Evolutionary conservation across 2,113 vertebrate genomes (phyloP), one percentile per base, ranked within the genome.

Genomic region (Albula glossodonta): DNA sequence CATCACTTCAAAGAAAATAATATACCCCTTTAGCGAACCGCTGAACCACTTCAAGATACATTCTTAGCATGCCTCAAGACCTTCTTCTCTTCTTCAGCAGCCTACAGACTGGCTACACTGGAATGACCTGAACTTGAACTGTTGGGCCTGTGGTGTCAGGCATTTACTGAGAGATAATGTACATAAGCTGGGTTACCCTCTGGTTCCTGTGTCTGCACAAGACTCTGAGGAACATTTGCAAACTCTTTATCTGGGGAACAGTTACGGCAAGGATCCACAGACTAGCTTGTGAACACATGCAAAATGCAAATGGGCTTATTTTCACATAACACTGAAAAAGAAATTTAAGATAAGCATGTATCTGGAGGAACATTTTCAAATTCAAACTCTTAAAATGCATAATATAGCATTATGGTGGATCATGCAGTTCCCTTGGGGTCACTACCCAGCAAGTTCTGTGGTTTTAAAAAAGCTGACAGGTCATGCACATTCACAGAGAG

Each of bases 381-480:
- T 56, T 1, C 6, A 56, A 56, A 56, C 53, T 56, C 12, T 56
- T 12, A 56, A 56, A 56, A 56, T 12, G 53, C 53, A 56, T 56
- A 56, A 7, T 6, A 12, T 12, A 56, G 53, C 7, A 12, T 15
- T 13, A 17, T 10, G 22, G 2, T 9, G 49, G 83, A 83, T 70
- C 19, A 74, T 70, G 19, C 48, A 3, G 22, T 78, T 85, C 19
- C 13, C 31, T 31, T 11, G 25, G 63, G 84, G 52, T 13, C 10
- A 13, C 31, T 63, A 74, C 41, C 77, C 52, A 80, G 31, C 56
- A 63, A 60, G 19, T 22, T 63, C 56, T 85, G 48, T 17, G 4
- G 31, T 85, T n/a, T 17, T 31, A 48, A 49, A 79, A 79, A 80
- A 25, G 51, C 81, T 83, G 86, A 87, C 82, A 83, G 86, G 86